These are phyloP conservation scores for Pentamera pediparva DNA, from an alignment of 53 echinoderm and acorn worm genomes.

Conservation along the genomic window DNA sequence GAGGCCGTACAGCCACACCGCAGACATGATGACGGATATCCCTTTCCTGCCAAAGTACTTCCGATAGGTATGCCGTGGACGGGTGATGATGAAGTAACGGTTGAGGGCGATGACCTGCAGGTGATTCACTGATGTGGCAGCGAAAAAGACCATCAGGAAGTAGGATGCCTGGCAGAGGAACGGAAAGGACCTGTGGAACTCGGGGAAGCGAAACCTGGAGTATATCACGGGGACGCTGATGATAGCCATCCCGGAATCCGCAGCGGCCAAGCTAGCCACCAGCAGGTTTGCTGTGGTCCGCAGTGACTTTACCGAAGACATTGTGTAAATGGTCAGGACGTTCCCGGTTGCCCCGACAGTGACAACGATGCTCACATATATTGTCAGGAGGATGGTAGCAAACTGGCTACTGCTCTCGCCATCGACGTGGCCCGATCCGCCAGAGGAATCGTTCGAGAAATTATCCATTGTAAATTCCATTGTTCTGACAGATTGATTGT, in stretches of 20 bases:
- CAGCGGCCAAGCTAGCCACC: background rate
- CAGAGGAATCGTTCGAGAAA: too few species aligned
- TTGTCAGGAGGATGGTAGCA: background rate
- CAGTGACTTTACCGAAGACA: background rate
- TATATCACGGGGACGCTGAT: slow-evolving; percentile 6
- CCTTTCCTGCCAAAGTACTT: slow-evolving; percentile 9
- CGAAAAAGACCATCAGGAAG: background rate
- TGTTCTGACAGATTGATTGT: too few species aligned
- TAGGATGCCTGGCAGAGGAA: background rate
- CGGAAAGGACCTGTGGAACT: background rate
- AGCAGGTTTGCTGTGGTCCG: slow-evolving; percentile 2
- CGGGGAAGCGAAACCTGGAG: background rate
- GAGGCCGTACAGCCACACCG: background rate
- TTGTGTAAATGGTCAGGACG: background rate
- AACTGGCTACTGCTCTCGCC: background rate
- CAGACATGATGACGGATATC: background rate
- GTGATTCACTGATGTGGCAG: background rate
- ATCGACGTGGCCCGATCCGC: too few species aligned
- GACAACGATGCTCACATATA: background rate
- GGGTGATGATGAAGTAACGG: slow-evolving; percentile 24
- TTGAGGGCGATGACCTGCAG: slow-evolving; percentile 25
- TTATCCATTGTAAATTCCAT: too few species aligned
- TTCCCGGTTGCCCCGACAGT: background rate
- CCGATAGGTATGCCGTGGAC: slow-evolving; percentile 1
- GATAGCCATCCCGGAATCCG: background rate